Base-by-base conservation (phyloP, 2,113 vertebrate species). In the Pterocles orientalis region DNA sequence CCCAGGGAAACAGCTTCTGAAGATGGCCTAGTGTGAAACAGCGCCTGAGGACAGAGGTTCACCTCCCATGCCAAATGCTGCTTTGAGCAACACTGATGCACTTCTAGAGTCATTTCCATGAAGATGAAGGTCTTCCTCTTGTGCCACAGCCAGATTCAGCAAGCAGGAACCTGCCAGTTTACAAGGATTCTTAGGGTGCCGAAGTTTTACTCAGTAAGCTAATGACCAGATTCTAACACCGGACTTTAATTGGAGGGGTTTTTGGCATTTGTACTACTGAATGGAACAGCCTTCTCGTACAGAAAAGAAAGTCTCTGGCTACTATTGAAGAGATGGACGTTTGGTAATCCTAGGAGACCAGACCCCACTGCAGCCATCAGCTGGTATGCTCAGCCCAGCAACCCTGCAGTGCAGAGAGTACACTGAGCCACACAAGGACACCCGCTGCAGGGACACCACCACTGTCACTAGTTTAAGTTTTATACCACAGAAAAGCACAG, bases 391-490 rank as follows among this genome's bases (percentile, higher is more conserved):
- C 39, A 71, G 28, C 34, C 58, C 75, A 69, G 45, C 33, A 62
- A 20, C 45, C 10, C 57, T 45, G 41, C 45, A 69, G 34, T 34
- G 61, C 29, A 50, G 43, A 53, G 43, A 29, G 29, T 14, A 43
- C 14, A 21, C 25, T 0, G 0, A 86, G 65, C 53, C 53, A n/a
- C 31, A 16, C 1, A 2, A 43, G 43, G 47, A 72, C 0, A 2
- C 28, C 28, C 7, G 1, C 50, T 50, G 25, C 12, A 39, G 26
- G 31, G 21, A 83, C 45, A 85, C 28, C 58, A 69, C 14, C 29
- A 24, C 84, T 66, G 26, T 34, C 34, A 69, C 31, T 31, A 78
- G 7, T 48, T 58, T 18, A 78, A 29, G 36, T 61, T 80, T 86
- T 65, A 69, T 47, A 51, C 58, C 81, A 64, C 50, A 72, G 66